These are phyloP conservation scores for Antennarius striatus DNA, from an alignment of 2,113 vertebrate species.

Conservation along the genomic window DNA sequence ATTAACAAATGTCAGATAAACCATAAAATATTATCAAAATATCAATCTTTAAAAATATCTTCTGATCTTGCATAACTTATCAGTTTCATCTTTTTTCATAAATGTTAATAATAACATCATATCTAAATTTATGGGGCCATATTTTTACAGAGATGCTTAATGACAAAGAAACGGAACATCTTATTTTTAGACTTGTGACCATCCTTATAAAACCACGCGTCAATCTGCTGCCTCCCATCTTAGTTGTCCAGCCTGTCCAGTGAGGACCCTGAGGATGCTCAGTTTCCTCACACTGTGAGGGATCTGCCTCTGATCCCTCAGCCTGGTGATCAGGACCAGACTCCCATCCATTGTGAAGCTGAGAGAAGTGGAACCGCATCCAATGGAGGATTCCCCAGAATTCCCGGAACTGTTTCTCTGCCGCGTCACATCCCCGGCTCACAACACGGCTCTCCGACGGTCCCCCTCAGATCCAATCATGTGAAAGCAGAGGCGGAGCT, in stretches of 20 bases:
- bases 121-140: too few relatives aligned
- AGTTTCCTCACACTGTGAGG: slow-evolving; percentile 63
- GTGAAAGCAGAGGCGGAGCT: slow-evolving; percentile 11
- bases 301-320: slow-evolving; percentile 44
- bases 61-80: too few relatives aligned
- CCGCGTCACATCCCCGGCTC: slow-evolving; percentile 2
- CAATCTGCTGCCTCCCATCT: slow-evolving; percentile 1
- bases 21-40: too few relatives aligned
- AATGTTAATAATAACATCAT: too few relatives aligned
- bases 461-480: slow-evolving; percentile 29
- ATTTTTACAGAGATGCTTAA: too few relatives aligned
- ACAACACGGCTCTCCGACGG: slow-evolving; percentile 9
- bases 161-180: too few relatives aligned
- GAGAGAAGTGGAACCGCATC: slow-evolving; percentile 1
- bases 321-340: not conserved
- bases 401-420: slow-evolving; percentile 30
- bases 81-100: too few relatives aligned
- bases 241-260: slow-evolving; percentile 67
- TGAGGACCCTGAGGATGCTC: slow-evolving; percentile 55
- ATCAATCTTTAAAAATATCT: too few relatives aligned
- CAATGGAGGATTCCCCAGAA: slow-evolving; percentile 32
- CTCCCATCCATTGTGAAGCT: not conserved
- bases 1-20: too few relatives aligned
- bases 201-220: not conserved
- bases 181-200: not conserved